These are phyloP conservation scores for Sphaerophoria rueppellii DNA, from an alignment of 2,888 invertebrate genomes.

Conservation along the genomic window DNA sequence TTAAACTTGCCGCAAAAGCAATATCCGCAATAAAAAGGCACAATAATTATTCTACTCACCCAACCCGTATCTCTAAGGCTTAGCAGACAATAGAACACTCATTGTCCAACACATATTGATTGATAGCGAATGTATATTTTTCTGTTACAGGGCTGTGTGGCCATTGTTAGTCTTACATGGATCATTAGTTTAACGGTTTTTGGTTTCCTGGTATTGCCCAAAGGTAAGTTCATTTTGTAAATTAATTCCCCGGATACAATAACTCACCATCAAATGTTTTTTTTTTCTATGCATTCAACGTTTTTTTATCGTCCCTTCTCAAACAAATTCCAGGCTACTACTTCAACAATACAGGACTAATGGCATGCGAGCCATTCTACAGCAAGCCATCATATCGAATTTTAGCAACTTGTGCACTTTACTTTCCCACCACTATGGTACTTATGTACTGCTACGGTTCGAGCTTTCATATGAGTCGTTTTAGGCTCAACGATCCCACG, in stretches of 20 bases:
- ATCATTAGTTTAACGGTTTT: constrained; percentile 92
- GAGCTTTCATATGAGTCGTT: constrained; percentile 93
- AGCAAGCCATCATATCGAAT: constrained; percentile 88
- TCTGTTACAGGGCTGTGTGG: constrained; percentile 89
- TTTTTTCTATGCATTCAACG: not conserved
- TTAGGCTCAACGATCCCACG: constrained; percentile 83
- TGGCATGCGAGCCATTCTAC: constrained; percentile 95
- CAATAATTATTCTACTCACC: too few relatives aligned
- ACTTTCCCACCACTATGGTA: constrained; percentile 95
- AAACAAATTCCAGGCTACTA: constrained; percentile 86
- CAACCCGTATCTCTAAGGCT: too few relatives aligned
- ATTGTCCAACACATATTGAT: not conserved
- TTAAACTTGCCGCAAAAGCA: too few relatives aligned
- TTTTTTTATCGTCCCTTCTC: not conserved
- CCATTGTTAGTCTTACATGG: constrained; percentile 93
- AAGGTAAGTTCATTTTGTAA: constrained; percentile 83
- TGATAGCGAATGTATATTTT: constrained; percentile 23
- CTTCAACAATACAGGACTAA: constrained; percentile 92
- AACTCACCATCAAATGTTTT: constrained; percentile 38
- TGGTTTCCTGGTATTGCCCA: constrained; percentile 91
- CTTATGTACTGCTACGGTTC: constrained; percentile 96
- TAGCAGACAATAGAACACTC: not conserved
- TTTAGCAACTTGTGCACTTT: constrained; percentile 92
- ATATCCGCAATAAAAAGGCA: too few relatives aligned
- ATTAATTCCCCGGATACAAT: constrained; percentile 40